A percentile compares a stretch with the other conserved stretches of the same genome.
Conservation (phyloP, 2,113 vertebrate genomes). For the Melanerpes formicivorus region DNA sequence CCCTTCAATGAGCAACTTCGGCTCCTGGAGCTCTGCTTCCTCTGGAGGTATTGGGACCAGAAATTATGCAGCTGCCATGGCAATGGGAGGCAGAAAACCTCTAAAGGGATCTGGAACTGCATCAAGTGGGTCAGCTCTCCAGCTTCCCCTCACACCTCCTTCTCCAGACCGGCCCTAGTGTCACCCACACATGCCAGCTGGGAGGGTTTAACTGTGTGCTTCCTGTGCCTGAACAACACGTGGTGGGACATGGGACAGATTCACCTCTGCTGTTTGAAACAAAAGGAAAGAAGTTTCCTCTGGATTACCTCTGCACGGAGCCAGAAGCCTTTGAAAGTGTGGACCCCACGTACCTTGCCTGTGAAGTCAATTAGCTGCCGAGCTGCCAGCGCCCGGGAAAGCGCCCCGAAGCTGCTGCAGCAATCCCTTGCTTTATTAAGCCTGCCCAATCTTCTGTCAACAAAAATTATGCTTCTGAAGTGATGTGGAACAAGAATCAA, state of each 20-base stretch:
- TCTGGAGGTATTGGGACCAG: neutral
- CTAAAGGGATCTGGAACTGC: neutral
- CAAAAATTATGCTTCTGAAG: constrained; percentile 68
- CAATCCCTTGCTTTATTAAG: constrained; percentile 59
- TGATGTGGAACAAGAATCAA: constrained; percentile 63
- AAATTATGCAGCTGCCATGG: constrained; percentile 16
- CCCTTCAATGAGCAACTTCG: neutral
- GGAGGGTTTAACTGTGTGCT: neutral
- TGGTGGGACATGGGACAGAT: neutral
- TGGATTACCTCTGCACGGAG: constrained; percentile 6
- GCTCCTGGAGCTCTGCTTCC: neutral
- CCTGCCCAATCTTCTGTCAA: constrained; percentile 65
- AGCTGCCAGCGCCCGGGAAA: constrained; percentile 28
- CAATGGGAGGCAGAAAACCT: neutral
- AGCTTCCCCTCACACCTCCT: neutral
- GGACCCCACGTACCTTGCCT: constrained; percentile 5
- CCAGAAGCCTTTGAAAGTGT: constrained; percentile 42
- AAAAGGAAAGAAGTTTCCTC: neutral
- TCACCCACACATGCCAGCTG: fast-evolving
- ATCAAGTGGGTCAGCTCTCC: neutral
- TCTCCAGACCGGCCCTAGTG: fast-evolving
- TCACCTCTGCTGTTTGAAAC: neutral
- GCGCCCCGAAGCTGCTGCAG: constrained; percentile 39
- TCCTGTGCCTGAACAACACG: neutral
- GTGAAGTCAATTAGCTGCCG: constrained; percentile 50